Percentiles rank a stretch among this genome's conserved stretches.
These are phyloP conservation scores for Lapara coniferarum DNA, from an alignment of 2,888 invertebrate genomes.

Conservation along the genomic window DNA sequence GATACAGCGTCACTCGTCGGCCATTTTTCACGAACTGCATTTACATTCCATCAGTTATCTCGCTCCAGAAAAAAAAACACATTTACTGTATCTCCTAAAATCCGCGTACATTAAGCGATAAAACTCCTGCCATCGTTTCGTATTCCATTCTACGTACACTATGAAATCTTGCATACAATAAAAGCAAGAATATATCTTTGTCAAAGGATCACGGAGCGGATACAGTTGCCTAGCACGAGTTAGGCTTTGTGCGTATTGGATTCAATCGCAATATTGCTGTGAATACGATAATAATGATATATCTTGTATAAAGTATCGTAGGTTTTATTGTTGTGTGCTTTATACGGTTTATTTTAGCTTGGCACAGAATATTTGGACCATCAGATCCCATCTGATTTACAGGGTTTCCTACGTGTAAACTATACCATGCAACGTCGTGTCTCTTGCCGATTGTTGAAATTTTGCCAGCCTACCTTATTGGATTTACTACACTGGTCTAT, in stretches of 20 bases:
- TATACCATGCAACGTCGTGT: too few relatives aligned
- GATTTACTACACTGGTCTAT: too few relatives aligned
- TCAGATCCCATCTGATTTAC: too few relatives aligned
- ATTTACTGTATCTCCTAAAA: background rate
- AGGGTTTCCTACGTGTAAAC: too few relatives aligned
- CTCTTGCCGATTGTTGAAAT: too few relatives aligned
- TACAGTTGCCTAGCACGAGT: background rate
- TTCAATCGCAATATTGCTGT: slow-evolving; percentile 3
- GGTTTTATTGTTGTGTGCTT: background rate
- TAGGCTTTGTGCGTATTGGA: slow-evolving; percentile 9
- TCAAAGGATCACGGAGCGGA: slow-evolving; percentile 25
- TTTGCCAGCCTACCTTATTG: too few relatives aligned
- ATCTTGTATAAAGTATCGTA: background rate
- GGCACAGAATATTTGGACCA: too few relatives aligned
- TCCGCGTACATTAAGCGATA: slow-evolving; percentile 12
- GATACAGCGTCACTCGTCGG: too few relatives aligned
- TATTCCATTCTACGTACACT: slow-evolving; percentile 8
- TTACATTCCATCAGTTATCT: too few relatives aligned
- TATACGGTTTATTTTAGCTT: too few relatives aligned
- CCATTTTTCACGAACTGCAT: too few relatives aligned
- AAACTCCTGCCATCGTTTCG: slow-evolving; percentile 9
- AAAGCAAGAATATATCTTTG: slow-evolving; percentile 20
- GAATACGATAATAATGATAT: background rate
- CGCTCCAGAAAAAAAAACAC: background rate
- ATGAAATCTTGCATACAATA: slow-evolving; percentile 13